Evolutionary conservation across 2,113 vertebrate species (phyloP), one percentile per base, ranked within the genome.

Genomic region (Ophiodon elongatus): DNA sequence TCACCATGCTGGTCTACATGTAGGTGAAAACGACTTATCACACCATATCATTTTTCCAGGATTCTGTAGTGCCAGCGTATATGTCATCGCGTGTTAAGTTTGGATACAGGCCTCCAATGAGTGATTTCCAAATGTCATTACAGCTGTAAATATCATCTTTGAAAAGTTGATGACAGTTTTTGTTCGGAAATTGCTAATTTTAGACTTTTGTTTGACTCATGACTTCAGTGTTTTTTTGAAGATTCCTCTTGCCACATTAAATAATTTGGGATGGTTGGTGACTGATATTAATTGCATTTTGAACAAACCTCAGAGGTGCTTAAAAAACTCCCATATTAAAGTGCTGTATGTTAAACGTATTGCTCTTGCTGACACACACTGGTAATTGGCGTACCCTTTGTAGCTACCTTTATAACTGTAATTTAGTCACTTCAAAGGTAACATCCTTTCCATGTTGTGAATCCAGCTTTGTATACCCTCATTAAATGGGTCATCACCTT

Each of bases 111-210:
- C 68, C 64, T 35, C 41, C 35, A 80, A 68, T 73, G 21, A 60
- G 23, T 71, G 14, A 33, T 73, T 80, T 77, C 56, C 60, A 72
- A 84, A 77, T 54, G 27, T 25, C n/a, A 33, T 56, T 25, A 47
- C 83, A 75, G 79, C 78, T 89, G 65, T 84, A 64, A 87, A 83
- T 82, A 72, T 82, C 62, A 60, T 79, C 62, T 72, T 59, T 68
- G 57, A 15, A 41, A 57, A 45, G 54, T 15, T 79, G 69, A 80
- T 72, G n/a, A 14, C 31, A 35, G 50, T 74, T 80, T 57, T 74
- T 79, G 41, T 73, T 63, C 56, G 68, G 54, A 79, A 83, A 81
- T 31, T 71, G 37, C 63, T 60, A 27, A 72, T 73, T 54, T 29
- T 59, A 45, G 60, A 56, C 25, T 39, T 62, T 35, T 54, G 4